Percentiles rank a stretch among this genome's conserved stretches.
Conservation (phyloP, 2,888 invertebrate genomes). For the Stenolophus ochropezus region DNA sequence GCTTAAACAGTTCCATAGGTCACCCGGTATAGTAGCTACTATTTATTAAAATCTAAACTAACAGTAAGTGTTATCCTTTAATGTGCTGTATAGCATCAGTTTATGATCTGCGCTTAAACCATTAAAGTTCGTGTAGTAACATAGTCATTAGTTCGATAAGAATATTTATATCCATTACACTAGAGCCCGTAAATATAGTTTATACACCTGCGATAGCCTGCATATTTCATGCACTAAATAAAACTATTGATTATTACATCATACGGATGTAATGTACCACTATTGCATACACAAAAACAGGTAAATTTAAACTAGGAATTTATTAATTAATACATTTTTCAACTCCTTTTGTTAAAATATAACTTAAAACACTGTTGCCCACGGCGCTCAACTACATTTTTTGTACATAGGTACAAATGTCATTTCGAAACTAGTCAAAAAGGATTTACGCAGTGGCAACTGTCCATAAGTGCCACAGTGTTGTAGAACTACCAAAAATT, state of each 20-base stretch:
- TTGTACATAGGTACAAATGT: no score
- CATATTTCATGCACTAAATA: constrained; percentile 36
- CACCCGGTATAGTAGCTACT: no score
- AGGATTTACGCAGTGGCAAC: no score
- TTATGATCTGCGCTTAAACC: constrained; percentile 5
- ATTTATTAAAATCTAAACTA: constrained; percentile 20
- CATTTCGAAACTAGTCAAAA: no score
- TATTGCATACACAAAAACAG: not conserved
- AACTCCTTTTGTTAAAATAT: no score
- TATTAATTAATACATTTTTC: no score
- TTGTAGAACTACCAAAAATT: no score
- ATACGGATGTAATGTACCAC: not conserved
- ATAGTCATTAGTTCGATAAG: constrained; percentile 27
- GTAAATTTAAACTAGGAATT: no score
- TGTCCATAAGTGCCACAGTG: no score
- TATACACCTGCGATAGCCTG: constrained; percentile 6
- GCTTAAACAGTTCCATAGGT: no score
- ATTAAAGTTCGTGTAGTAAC: not conserved
- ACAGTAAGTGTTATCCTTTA: not conserved
- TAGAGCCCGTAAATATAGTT: constrained; percentile 25
- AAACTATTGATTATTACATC: constrained; percentile 24
- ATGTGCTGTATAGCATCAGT: not conserved
- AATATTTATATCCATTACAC: constrained; percentile 46
- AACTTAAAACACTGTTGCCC: no score
- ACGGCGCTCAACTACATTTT: no score